Evolutionary conservation across 2,113 vertebrate species (phyloP), one percentile per base, ranked within the genome.

Genomic region (Mastomys natalensis): DNA sequence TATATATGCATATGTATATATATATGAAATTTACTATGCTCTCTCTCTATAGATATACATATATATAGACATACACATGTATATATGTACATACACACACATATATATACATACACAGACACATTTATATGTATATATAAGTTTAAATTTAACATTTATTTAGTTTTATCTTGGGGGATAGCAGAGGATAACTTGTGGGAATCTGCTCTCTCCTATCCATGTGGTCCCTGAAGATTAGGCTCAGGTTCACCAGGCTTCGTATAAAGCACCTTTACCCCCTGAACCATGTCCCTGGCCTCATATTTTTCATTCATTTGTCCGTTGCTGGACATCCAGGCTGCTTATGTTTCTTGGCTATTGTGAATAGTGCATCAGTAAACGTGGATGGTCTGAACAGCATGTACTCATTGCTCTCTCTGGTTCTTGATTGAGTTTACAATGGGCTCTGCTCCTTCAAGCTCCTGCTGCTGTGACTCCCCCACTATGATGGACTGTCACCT

Each of bases 101-200:
- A 51, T 17, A n/a, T 4, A 58, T 26, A 58, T 1, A 55, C 3
- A 43, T 22, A 11, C 12, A 34, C 1, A 31, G 0, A 16, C 3
- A 5, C 3, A 45, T 12, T 21, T 11, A 34, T 12, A 16, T 3
- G 3, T n/a, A 3, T 19, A 19, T n/a, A n/a, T n/a, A n/a, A 10
- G n/a, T 60, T 58, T 60, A 60, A 43, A 40, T 60, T 82, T 82
- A 60, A 43, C 22, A 60, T 60, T 82, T 60, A 60, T 4, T 40
- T 82, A 60, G 29, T 40, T 60, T 60, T 60, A 82, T 60, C 5
- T 60, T 82, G 22, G 10, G 22, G 10, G 26, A 40, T 7, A 16
- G 7, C 40, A 64, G 81, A 62, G 58, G 58, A 85, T 26, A 85
- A 64, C 40, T 31, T 64, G 81, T 43, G 58, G 24, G 13, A 62